Evolutionary conservation across 2,113 vertebrate genomes (phyloP), one percentile per base, ranked within the genome.

Genomic region (Hemiscyllium ocellatum): DNA sequence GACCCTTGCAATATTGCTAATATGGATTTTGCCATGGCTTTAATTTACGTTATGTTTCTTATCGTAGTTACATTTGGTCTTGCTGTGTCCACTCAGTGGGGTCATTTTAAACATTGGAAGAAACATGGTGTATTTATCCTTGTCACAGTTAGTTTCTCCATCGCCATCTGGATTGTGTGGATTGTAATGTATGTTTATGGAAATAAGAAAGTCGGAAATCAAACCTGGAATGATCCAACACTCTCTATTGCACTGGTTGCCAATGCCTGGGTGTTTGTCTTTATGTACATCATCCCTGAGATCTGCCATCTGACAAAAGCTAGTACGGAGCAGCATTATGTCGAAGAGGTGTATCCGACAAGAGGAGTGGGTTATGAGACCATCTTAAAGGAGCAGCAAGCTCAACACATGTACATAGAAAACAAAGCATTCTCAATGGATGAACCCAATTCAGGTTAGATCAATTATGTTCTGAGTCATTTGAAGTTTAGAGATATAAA

Each of bases 381-480:
- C 85, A 99, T 99, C 97, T 97, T 99, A 96, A 99, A 99, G 96
- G 98, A 99, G 76, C 98, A 99, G 96, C 97, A 97, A 65, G 96
- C 98, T 65, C 98, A 98, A 96, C 99, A 97, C 96, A 98, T 99
- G 97, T 99, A 98, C 0, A 97, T 99, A 97, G 99, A 99, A 96
- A 99, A 99, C 96, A 99, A 99, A 96, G 98, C 98, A 0, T 99
- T 99, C 97, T 98, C 98, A 15, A 98, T 99, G 99, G 99, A 99
- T 0, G 99, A 99, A 89, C 98, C 98, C 0, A 97, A 96, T 96
- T 96, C 98, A 90, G 98, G 99, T 99, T 97, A 29, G 97, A 12
- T 37, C 17, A 10, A 37, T 93, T 91, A 24, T 66, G 26, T 91
- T 50, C 20, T 4, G 24, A 47, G 3, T 72, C 10, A 2, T 70